These are phyloP conservation scores for Neosilurus hyrtlii DNA, from an alignment of 2,797 vertebrate genomes.

Conservation along the genomic window DNA sequence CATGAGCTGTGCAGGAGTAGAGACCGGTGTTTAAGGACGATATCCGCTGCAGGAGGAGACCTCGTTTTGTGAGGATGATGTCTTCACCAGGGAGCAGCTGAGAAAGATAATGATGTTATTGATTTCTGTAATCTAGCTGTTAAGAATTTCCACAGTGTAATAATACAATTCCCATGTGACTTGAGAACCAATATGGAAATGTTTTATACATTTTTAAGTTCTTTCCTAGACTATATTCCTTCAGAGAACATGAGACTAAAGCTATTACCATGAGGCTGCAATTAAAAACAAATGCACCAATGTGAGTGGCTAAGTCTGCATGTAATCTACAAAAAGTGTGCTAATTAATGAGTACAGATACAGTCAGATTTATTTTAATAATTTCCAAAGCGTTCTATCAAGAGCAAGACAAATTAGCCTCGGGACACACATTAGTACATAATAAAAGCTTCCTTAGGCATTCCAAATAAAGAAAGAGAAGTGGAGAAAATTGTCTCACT, in stretches of 20 bases:
- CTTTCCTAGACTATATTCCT: not conserved
- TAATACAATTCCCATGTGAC: not conserved
- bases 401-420: too few species aligned
- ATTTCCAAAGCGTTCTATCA: too few species aligned
- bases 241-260: not conserved
- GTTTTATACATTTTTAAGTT: not conserved
- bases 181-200: not conserved
- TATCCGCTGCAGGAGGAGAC: conserved; percentile 77
- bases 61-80: conserved; percentile 68
- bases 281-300: too few species aligned
- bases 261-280: too few species aligned
- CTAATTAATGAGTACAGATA: too few species aligned
- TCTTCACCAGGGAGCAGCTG: conserved; percentile 64
- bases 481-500: too few species aligned
- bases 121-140: not conserved
- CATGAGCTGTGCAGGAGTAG: conserved; percentile 73
- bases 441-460: too few species aligned
- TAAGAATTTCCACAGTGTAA: not conserved
- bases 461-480: too few species aligned
- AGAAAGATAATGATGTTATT: conserved; percentile 7
- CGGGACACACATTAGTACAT: too few species aligned
- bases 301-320: too few species aligned
- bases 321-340: too few species aligned
- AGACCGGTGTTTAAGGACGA: conserved; percentile 63
- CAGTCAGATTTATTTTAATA: too few species aligned